Percentiles rank a stretch among this genome's conserved stretches.
phyloP scores from a whole-genome alignment of 2,888 invertebrate species.

The Acleris laterana region DNA sequence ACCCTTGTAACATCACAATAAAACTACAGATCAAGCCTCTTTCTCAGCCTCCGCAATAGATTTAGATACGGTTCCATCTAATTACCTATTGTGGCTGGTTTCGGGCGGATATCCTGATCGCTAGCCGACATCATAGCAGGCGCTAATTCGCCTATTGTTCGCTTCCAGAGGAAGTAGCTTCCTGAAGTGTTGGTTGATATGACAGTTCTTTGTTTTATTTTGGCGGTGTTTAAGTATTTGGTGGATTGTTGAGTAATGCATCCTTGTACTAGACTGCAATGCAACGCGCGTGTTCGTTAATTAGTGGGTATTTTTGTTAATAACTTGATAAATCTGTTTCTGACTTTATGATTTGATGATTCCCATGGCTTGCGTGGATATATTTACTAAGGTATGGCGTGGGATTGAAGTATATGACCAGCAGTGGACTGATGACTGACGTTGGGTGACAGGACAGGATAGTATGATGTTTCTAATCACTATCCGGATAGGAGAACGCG shows the following conservation, averaged over 20 bases:
- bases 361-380: too few relatives aligned
- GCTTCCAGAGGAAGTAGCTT: constrained; percentile 29
- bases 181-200: constrained; percentile 15
- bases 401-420: too few relatives aligned
- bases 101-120: constrained; percentile 29
- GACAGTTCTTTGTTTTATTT: constrained; percentile 5
- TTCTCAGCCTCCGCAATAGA: constrained; percentile 11
- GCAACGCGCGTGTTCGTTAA: neutral
- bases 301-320: too few relatives aligned
- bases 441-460: too few relatives aligned
- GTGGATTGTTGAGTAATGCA: neutral
- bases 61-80: constrained; percentile 19
- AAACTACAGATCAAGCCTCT: too few relatives aligned
- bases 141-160: constrained; percentile 28
- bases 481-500: too few relatives aligned
- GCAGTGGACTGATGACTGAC: too few relatives aligned
- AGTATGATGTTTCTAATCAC: too few relatives aligned
- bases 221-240: neutral
- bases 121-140: constrained; percentile 19
- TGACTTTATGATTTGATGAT: too few relatives aligned
- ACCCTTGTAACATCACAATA: too few relatives aligned
- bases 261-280: neutral
- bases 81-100: constrained; percentile 23
- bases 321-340: too few relatives aligned
- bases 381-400: too few relatives aligned